Conservation (phyloP, 2,797 vertebrate species). For the Argyrosomus regius region DNA sequence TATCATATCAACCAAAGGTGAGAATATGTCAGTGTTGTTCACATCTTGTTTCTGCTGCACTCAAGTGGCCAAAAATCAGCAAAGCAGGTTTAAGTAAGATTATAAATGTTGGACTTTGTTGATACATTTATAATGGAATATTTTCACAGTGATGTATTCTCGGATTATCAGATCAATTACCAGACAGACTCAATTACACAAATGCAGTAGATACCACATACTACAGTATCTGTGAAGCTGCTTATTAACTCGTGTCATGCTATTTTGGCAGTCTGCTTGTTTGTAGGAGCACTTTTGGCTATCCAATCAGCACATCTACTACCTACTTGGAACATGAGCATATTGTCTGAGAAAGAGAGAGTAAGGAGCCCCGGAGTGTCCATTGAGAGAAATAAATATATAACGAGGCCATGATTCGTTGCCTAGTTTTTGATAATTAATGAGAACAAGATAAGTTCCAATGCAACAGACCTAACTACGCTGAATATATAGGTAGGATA, state of each 20-base stretch:
- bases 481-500: no score
- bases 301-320: no score
- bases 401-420: no score
- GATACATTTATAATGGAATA: not conserved
- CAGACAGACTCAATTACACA: constrained; percentile 26
- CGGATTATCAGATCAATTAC: no score
- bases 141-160: not conserved
- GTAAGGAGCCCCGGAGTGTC: no score
- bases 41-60: not conserved
- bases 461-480: no score
- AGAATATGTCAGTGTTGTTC: not conserved
- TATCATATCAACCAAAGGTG: not conserved
- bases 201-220: not conserved
- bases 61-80: not conserved
- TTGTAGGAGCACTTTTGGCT: not conserved
- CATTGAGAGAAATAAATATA: no score
- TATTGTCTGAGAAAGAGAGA: no score
- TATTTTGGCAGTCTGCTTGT: constrained; percentile 3
- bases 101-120: not conserved
- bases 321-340: no score
- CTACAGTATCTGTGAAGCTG: constrained; percentile 18
- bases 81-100: not conserved
- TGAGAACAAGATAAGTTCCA: no score
- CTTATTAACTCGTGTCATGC: constrained; percentile 6
- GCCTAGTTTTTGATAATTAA: no score